Base-by-base conservation (phyloP, 2,113 vertebrate species). In the Hippocampus mohnikei region DNA sequence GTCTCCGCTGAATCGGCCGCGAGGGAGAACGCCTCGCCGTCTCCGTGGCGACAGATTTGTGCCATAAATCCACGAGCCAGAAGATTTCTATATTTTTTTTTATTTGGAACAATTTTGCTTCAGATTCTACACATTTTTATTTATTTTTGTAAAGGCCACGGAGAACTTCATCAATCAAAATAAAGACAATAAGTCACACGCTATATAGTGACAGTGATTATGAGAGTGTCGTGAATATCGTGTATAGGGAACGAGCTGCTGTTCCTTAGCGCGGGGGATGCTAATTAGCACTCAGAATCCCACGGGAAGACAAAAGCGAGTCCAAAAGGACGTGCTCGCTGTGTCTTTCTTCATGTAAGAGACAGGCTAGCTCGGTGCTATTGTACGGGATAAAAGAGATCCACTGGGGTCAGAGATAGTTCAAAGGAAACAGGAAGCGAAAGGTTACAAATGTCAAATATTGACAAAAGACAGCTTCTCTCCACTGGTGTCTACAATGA, bases 201-300 rank as follows among this genome's bases (percentile, higher is more conserved):
- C 6, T 55, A 55, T 23, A 55, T 5, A 11, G 8, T 55, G 21
- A 20, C 21, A 2, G 3, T 0, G 6, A n/a, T 9, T n/a, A 55
- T 18, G 12, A 46, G 13, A 20, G 48, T 21, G 48, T 50, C 18
- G 18, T 50, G 48, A 20, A 50, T 81, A 89, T 66, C 67, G 56
- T 29, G 67, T 72, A 53, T 41, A 66, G 76, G 76, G 46, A 72
- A 80, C 65, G 70, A 64, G 69, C 63, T 46, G 8, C 72, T 41
- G 78, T 80, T 90, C 85, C 88, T 92, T 88, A 91, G 77, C 37
- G 76, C 84, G 33, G 63, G 80, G 42, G 72, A 75, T 72, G 71
- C 75, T 80, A 90, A 89, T 90, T 88, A 88, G 56, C 70, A 64
- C 53, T 59, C 23, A 20, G 61, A 59, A 58, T 78, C 85, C 85